Conservation (phyloP, 2,113 vertebrate genomes). For the Macrotis lagotis region DNA sequence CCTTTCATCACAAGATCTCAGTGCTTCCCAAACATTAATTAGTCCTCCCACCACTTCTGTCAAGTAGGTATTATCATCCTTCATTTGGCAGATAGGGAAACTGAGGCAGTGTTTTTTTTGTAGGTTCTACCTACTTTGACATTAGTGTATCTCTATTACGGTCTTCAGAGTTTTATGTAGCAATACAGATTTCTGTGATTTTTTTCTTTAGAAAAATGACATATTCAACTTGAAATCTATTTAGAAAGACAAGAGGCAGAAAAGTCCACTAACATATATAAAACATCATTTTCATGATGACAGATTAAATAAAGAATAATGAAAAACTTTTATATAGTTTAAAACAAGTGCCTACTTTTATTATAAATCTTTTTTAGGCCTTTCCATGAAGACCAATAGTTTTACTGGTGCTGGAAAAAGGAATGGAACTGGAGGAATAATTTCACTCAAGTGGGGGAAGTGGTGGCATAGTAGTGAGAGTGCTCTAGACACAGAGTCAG, state of each 20-base stretch:
- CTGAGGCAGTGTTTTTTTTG: background rate
- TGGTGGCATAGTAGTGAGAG: background rate
- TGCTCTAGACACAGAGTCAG: background rate
- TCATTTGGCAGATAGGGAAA: slow-evolving; percentile 21
- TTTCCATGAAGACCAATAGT: background rate
- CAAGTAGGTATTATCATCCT: slow-evolving; percentile 24
- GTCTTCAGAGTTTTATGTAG: background rate
- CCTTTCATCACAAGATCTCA: slow-evolving; percentile 48
- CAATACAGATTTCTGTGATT: background rate
- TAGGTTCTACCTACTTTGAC: background rate
- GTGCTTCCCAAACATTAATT: slow-evolving; percentile 37
- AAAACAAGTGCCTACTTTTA: background rate
- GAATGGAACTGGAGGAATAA: background rate
- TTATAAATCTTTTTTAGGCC: background rate
- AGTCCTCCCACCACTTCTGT: slow-evolving; percentile 30
- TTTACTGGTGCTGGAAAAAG: background rate
- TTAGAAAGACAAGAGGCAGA: background rate
- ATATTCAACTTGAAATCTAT: background rate
- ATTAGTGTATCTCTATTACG: background rate
- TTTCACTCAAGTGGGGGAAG: background rate
- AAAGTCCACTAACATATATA: background rate
- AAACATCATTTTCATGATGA: background rate
- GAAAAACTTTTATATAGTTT: background rate
- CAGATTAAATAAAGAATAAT: background rate
- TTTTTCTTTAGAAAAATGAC: background rate